Percentiles rank a stretch among this genome's conserved stretches.
Evolutionary conservation across 1,140 invertebrate species (phyloP).

Genomic region (Euwallacea fornicatus): DNA sequence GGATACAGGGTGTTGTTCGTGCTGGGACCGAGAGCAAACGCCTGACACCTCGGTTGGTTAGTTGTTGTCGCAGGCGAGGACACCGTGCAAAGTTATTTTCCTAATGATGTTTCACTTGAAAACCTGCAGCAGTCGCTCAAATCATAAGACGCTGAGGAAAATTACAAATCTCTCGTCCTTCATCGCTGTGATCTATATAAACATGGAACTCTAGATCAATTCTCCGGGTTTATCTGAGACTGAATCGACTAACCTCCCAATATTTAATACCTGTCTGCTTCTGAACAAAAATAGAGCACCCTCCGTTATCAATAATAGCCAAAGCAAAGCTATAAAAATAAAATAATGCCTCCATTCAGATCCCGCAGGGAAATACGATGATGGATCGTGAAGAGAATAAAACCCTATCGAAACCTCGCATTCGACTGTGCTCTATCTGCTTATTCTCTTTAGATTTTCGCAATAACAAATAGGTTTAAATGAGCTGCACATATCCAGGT

Average conservation of each 20-base stretch:
- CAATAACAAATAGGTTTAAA: too few relatives aligned
- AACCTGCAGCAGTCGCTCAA: background rate
- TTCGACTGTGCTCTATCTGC: background rate
- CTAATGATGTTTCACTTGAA: background rate
- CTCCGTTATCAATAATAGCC: constrained; percentile 19
- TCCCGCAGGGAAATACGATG: constrained; percentile 16
- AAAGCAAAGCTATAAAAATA: constrained; percentile 19
- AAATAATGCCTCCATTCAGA: constrained; percentile 20
- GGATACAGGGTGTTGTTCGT: too few relatives aligned
- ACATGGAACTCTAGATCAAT: too few relatives aligned
- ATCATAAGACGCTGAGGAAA: background rate
- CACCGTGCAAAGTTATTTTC: background rate
- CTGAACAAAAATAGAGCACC: constrained; percentile 3
- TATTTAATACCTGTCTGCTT: background rate
- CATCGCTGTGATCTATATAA: too few relatives aligned
- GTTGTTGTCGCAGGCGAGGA: too few relatives aligned
- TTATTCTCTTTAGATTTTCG: too few relatives aligned
- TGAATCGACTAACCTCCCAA: too few relatives aligned
- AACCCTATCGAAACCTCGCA: background rate
- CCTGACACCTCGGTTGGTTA: too few relatives aligned
- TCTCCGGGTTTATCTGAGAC: too few relatives aligned
- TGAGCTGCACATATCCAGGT: too few relatives aligned
- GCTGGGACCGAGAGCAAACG: too few relatives aligned
- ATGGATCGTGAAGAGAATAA: constrained; percentile 21
- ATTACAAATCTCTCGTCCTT: background rate